Conservation (phyloP, 2,113 vertebrate species). For the Phrynosoma platyrhinos region DNA sequence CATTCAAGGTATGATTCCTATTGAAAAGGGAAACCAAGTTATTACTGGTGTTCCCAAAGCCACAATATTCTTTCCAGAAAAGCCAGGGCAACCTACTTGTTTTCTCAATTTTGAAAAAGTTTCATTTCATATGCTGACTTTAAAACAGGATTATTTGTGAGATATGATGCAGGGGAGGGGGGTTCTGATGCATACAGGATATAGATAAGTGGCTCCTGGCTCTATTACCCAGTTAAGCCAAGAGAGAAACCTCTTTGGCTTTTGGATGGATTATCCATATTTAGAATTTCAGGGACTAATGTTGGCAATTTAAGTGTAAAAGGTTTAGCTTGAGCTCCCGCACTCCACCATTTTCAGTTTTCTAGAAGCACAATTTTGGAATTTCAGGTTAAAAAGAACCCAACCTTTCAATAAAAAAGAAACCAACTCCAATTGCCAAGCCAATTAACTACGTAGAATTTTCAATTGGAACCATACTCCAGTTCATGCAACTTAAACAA, state of each 20-base stretch:
- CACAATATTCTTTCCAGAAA: background rate
- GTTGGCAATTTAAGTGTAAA: conserved; percentile 6
- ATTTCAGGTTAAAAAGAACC: conserved; percentile 13
- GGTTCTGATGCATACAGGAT: background rate
- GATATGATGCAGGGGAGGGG: background rate
- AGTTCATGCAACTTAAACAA: conserved; percentile 7
- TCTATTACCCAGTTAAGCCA: background rate
- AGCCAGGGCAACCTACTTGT: background rate
- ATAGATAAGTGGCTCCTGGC: background rate
- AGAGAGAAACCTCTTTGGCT: conserved; percentile 5
- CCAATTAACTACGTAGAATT: background rate
- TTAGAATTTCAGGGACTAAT: background rate
- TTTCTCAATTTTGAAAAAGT: background rate
- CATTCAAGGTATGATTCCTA: background rate
- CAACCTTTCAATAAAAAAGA: background rate
- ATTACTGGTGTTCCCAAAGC: background rate
- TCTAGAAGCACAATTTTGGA: conserved; percentile 5
- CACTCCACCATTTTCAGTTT: background rate
- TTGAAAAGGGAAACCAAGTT: background rate
- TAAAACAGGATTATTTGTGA: background rate
- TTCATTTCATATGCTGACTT: no score
- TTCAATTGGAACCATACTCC: conserved; percentile 8
- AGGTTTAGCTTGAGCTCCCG: background rate
- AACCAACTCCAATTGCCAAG: background rate
- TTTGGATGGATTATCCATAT: conserved; percentile 5